Base-by-base conservation (phyloP, 2,797 vertebrate species). In the Pampus argenteus region DNA sequence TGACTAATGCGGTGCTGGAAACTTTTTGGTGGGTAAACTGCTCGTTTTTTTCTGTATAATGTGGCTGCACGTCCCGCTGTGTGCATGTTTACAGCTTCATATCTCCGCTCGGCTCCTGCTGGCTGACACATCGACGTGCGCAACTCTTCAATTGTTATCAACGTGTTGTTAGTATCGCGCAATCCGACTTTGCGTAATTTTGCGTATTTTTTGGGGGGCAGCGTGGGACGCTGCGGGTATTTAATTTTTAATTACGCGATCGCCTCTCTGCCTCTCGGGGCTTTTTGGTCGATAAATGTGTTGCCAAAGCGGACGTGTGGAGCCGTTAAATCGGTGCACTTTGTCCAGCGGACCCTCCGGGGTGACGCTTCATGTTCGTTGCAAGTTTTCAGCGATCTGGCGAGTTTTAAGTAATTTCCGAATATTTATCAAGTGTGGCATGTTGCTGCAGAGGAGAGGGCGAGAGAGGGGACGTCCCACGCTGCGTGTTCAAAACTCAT, bases 1-100 rank as follows among this genome's bases (percentile, higher is more conserved):
- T 88, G 89, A 92, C 92, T 91, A 93, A 94, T 94, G 93, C 93
- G 91, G 86, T 84, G 92, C 94, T 95, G 95, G 94, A 93, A 95
- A 95, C 83, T 95, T 94, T 95, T 88, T 86, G 93, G 92, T 95
- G 92, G 76, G 93, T 92, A 91, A 88, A 92, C 89, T 87, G 86
- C 83, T 89, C 69, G 80, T 72, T 83, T 89, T 81, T 88, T 67
- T 23, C 48, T 63, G 79, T 83, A 71, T 82, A 86, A 83, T 80
- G 90, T 86, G 84, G 85, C 88, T 90, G 89, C 90, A 84, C 84
- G 91, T 84, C 82, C 78, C 69, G 82, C 40, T 77, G 82, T 71
- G 75, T 89, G 88, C 87, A 80, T 67, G 82, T 65, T 62, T 75
- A 83, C 73, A 73, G 67, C 55, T 82, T 83, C 62, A n/a, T 26